Evolutionary conservation across 2,888 invertebrate species (phyloP).

Genomic region (Stenodera caucasica): DNA sequence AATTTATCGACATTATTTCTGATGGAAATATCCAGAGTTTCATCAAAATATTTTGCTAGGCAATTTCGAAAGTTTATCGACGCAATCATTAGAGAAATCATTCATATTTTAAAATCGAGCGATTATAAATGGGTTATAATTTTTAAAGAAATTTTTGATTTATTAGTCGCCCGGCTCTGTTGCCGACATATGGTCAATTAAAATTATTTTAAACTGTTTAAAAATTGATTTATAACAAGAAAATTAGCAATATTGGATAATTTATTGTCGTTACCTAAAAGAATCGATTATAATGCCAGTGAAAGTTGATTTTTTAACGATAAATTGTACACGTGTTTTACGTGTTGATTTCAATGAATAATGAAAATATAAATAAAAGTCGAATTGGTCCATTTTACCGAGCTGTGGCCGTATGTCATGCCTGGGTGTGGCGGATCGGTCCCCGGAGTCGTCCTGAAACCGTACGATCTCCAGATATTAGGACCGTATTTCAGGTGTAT

Average conservation of each 20-base stretch:
- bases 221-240: constrained; percentile 7
- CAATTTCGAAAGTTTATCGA: not conserved
- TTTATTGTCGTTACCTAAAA: not conserved
- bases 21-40: constrained; percentile 10
- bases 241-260: constrained; percentile 11
- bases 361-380: not conserved
- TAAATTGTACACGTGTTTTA: constrained; percentile 10
- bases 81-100: not conserved
- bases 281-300: constrained; percentile 2
- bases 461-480: constrained; percentile 46
- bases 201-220: constrained; percentile 5
- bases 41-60: not conserved
- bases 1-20: constrained; percentile 5
- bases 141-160: constrained; percentile 6
- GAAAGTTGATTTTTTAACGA: not conserved
- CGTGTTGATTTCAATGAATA: not conserved
- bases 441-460: constrained; percentile 34
- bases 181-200: constrained; percentile 5
- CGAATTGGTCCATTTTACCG: constrained; percentile 12
- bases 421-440: constrained; percentile 39
- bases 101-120: not conserved
- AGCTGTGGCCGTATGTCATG: constrained; percentile 36
- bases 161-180: not conserved
- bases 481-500: constrained; percentile 51
- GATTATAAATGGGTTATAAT: not conserved